Conservation (phyloP, 2,113 vertebrate genomes). For the human region GRCh38 chr12:4309501-4310000, state of each 20-base stretch:
- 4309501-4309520: background rate
- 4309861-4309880: too few species aligned
- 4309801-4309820: background rate
- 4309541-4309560: background rate
- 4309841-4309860: background rate
- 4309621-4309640: background rate
- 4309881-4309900: background rate
- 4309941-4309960: background rate
- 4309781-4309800: background rate
- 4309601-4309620: background rate
- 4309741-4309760: background rate
- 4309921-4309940: background rate
- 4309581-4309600: background rate
- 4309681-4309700: background rate
- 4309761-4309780: background rate
- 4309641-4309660: fast-evolving
- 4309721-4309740: background rate
- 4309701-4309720: background rate
- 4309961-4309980: background rate
- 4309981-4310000: background rate
- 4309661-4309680: background rate
- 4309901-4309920: background rate
- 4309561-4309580: background rate
- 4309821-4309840: background rate
- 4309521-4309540: background rate